phyloP scores from a whole-genome alignment of 30 jellyfish, hydroid and myxozoan genomes.

The Hydractinia symbiolongicarpus region DNA sequence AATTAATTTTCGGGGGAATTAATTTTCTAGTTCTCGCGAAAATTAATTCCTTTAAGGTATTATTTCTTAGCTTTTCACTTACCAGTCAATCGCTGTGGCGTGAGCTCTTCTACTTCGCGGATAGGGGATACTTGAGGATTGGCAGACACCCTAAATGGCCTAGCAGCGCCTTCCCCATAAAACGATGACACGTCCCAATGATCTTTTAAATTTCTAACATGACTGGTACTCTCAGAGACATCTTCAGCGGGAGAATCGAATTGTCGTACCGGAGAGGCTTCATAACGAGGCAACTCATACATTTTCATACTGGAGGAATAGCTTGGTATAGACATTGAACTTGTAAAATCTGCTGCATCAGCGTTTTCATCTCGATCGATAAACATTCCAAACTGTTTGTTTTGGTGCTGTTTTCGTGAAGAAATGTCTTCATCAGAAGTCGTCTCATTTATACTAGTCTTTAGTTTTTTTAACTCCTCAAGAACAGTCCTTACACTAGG shows the following conservation, averaged over 20 bases:
- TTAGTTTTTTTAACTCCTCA: not conserved
- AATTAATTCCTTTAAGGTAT: too few relatives aligned
- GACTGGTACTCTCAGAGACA: not conserved
- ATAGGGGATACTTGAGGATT: conserved; percentile 14
- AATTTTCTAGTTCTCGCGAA: too few relatives aligned
- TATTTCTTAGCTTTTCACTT: not conserved
- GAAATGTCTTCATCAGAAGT: not conserved
- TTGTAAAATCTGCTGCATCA: too few relatives aligned
- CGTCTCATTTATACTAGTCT: not conserved
- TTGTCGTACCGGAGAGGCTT: not conserved
- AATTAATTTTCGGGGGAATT: too few relatives aligned
- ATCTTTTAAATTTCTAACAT: not conserved
- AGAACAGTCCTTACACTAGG: conserved; percentile 6
- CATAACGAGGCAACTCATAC: not conserved
- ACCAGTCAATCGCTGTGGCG: not conserved
- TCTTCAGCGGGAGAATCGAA: not conserved
- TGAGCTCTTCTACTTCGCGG: not conserved
- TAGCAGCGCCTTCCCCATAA: not conserved
- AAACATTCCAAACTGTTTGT: too few relatives aligned
- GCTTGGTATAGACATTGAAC: not conserved
- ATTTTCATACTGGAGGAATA: not conserved
- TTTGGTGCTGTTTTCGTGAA: too few relatives aligned
- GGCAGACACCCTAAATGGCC: not conserved
- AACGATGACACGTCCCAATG: not conserved
- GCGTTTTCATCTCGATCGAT: too few relatives aligned